Evolutionary conservation across 2,888 invertebrate species (phyloP), one percentile per base, ranked within the genome.

Genomic region (Sphaeridia pumilis): DNA sequence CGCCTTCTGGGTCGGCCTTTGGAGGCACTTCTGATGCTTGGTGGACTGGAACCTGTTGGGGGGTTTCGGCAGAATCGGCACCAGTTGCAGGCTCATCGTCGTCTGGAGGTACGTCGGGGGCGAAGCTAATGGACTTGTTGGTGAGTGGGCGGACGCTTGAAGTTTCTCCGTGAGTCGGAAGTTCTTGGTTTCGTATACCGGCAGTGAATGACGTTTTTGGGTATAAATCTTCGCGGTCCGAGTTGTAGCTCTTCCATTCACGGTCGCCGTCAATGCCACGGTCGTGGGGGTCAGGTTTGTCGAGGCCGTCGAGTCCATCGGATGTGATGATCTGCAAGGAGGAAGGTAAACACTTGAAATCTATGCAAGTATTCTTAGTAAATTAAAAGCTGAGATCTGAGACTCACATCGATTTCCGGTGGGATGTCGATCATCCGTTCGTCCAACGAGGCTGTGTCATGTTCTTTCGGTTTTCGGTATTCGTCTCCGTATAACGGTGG

Each of bases 401-500:
- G 25, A 21, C 26, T 52, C 49, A 64, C 64, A 49, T 64, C 64
- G 26, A 63, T 48, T 27, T 64, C 64, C 10, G 64, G 60, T 24
- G 64, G 64, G 25, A 64, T 64, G 5, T 62, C 61, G 10, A 64
- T 56, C 55, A 57, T 56, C 25, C 56, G 56, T 21, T 55, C 60
- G 43, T 64, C 62, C 27, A 59, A 47, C 20, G 61, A 61, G 20
- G 56, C 42, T 24, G 59, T 61, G 5, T 61, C 60, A 38, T 41
- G 46, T 28, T 57, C 51, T 61, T 65, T 20, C 67, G 67, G 50
- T 67, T 68, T 63, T 70, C 69, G 64, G 69, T 67, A 68, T 69
- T 69, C 57, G 70, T 70, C 67, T 69, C 70, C 69, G 69, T 59
- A 60, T n/a, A 69, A 69, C 57, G 74, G 74, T 60, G 83, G 82